Evolutionary conservation across 2,797 vertebrate genomes (phyloP), one percentile per base, ranked within the genome.

Genomic region (Todus mexicanus): DNA sequence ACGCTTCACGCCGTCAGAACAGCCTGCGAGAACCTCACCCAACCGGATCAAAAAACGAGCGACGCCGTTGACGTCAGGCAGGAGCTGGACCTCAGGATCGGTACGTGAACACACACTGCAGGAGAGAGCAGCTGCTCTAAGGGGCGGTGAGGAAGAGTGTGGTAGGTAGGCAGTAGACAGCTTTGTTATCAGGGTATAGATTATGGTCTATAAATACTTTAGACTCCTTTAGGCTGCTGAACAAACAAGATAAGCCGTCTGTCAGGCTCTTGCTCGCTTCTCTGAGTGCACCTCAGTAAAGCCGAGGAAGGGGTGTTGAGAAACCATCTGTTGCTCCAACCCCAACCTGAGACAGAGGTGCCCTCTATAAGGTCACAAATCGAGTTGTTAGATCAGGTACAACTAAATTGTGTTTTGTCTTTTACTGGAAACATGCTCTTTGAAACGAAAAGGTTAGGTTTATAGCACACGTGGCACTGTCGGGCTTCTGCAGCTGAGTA

Each of bases 31-130:
- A 98, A 98, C 82, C 98, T 99, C 33, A 97, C 73, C 1, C 98
- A 98, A 20, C 99, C 99, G 0, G 97, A 99, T 68, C 95, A 90
- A 8, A 99, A 98, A 56, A 61, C 98, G 37, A 99, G 98, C 0
- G 98, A 99, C 6, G 99, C 99, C 0, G 99, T 99, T 2, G 99
- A 99, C 1, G 98, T 99, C 53, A 97, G 99, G 37, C 99, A 98
- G 96, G 99, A 99, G 97, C 98, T 99, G 94, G 99, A 99, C 95
- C 98, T 99, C 77, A 97, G 99, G 77, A 99, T 99, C 40, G 99
- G 99, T 99, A 87, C 3, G 90, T 47, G 51, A 56, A 37, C 3
- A 2, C 4, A 0, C 2, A 2, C n/a, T 38, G 63, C 22, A 38
- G 66, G 11, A 7, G 14, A 64, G 21, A 76, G 40, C 54, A 25